Evolutionary conservation across 2,113 vertebrate species (phyloP).

Genomic region (Python bivittatus): DNA sequence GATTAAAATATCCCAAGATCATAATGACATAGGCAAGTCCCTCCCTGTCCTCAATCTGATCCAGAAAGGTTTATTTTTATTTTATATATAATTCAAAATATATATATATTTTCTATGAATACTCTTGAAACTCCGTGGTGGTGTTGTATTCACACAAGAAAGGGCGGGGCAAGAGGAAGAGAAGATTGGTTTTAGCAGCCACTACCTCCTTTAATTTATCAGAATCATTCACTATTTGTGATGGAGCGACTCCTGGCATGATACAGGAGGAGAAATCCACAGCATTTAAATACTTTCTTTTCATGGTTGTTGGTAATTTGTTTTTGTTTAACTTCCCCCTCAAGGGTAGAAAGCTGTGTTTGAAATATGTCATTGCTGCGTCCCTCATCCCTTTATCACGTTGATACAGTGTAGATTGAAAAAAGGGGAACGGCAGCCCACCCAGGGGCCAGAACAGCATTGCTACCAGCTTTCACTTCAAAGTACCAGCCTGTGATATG

Average conservation of each 20-base stretch:
- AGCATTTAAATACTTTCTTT: constrained; percentile 41
- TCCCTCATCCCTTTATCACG: constrained; percentile 68
- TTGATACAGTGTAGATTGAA: constrained; percentile 68
- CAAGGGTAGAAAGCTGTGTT: constrained; percentile 62
- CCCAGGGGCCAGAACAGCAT: constrained; percentile 71
- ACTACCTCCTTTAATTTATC: constrained; percentile 71
- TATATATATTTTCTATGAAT: constrained; percentile 17
- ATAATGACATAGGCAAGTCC: background rate
- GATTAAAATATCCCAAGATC: background rate
- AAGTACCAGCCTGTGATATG: constrained; percentile 75
- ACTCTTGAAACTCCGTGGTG: constrained; percentile 60
- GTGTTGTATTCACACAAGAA: constrained; percentile 62
- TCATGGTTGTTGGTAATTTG: constrained; percentile 37
- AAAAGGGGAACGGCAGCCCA: constrained; percentile 70
- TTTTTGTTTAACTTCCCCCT: constrained; percentile 51
- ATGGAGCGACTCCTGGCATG: constrained; percentile 70
- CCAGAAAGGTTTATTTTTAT: background rate
- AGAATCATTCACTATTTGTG: constrained; percentile 68
- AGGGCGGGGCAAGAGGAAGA: constrained; percentile 57
- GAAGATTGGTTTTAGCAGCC: constrained; percentile 62
- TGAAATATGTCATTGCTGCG: constrained; percentile 64
- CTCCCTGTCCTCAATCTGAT: background rate
- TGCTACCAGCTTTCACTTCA: constrained; percentile 69
- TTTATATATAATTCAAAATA: too few species aligned
- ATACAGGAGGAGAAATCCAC: constrained; percentile 42